Evolutionary conservation across 2,888 invertebrate species (phyloP).

Genomic region (Salticus scenicus): DNA sequence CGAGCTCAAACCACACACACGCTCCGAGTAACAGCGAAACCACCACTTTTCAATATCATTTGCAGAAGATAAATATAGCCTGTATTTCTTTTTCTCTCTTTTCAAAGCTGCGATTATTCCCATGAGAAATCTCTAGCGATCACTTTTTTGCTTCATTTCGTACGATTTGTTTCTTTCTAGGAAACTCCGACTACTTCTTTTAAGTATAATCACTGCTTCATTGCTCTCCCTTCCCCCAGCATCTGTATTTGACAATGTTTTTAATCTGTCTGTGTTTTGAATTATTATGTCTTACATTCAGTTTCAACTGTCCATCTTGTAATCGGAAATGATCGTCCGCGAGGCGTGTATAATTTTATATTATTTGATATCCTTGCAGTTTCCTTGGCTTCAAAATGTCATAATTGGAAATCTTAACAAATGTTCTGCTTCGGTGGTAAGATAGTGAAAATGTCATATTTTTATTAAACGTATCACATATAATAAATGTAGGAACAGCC

Average conservation of each 20-base stretch:
- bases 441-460: not conserved
- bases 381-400: not conserved
- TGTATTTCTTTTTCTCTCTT: no score
- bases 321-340: slow-evolving; percentile 3
- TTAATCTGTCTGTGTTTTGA: not conserved
- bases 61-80: not conserved
- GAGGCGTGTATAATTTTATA: slow-evolving; percentile 13
- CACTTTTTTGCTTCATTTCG: not conserved
- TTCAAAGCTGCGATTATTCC: not conserved
- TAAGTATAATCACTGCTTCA: not conserved
- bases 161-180: slow-evolving; percentile 1
- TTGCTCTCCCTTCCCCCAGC: not conserved
- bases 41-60: slow-evolving; percentile 4
- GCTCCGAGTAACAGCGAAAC: not conserved
- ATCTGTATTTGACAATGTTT: not conserved
- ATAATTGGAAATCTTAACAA: no score
- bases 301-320: not conserved
- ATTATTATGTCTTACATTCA: not conserved
- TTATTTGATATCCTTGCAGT: not conserved
- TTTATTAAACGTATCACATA: not conserved
- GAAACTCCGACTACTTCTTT: not conserved
- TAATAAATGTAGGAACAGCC: not conserved
- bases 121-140: not conserved
- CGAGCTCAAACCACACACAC: slow-evolving; percentile 13
- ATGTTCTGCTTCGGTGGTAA: not conserved